Base-by-base conservation (phyloP, 2,797 vertebrate genomes). In the Rhabdomys pumilio region DNA sequence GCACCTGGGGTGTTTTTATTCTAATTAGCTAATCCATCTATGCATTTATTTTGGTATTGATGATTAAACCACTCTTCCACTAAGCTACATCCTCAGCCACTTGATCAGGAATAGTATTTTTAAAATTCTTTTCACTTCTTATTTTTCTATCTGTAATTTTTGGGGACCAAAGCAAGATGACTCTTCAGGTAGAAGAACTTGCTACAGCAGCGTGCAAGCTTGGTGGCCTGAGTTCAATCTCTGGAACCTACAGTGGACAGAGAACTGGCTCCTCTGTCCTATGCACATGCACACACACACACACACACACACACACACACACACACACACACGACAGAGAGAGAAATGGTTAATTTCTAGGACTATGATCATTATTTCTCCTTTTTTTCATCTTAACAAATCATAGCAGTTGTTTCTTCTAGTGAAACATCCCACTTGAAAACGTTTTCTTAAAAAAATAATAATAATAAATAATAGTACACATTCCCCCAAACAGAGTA, bases 91-190 rank as follows among this genome's bases (percentile, higher is more conserved):
- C 41, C 44, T 73, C 41, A 41, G 41, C 0, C 57, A 29, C 44
- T 61, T 75, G 65, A 34, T 41, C 31, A 29, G 61, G 24, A 65
- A 0, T 72, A 29, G 26, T 31, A 8, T 38, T 29, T 53, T 53
- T 65, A 81, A 76, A 53, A 29, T n/a, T 75, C 41, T 84, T 53
- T 38, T 88, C 61, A 47, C 86, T 65, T 59, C 47, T 95, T 87
- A 63, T 41, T 89, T 96, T 95, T 93, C 73, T 57, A 72, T 89
- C 38, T 81, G 88, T 90, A 92, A 72, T 55, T n/a, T 87, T 38
- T 17, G 14, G 24, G 24, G n/a, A 9, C 2, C 67, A 41, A 85
- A 41, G 22, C 11, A 47, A 55, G n/a, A 19, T n/a, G 38, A 22
- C 67, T 73, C 24, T 73, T 55, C 9, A 31, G 53, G 20, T 73